Percentiles rank a stretch among this genome's conserved stretches.
Evolutionary conservation across 37 sponge, comb jelly and placozoan species (phyloP).

Genomic region (Beroe forskalii): DNA sequence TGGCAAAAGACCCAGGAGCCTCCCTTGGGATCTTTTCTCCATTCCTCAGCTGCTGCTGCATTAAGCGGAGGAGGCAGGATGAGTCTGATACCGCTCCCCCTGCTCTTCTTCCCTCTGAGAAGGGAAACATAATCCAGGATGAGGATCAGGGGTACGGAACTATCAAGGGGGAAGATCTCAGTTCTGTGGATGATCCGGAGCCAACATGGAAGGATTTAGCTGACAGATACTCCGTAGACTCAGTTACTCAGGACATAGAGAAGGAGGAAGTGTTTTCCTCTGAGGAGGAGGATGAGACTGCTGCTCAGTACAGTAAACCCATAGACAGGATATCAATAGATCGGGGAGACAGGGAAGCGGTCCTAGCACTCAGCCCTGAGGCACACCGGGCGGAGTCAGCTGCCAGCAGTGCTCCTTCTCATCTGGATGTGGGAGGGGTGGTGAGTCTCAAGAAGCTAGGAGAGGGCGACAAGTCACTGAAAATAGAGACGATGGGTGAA

Average conservation of each 20-base stretch:
- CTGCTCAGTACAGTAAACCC: background rate
- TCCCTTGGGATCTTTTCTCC: background rate
- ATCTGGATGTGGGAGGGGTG: background rate
- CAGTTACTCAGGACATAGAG: too few species aligned
- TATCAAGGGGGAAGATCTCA: background rate
- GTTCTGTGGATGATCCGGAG: too few species aligned
- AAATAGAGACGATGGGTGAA: too few species aligned
- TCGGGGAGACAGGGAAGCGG: too few species aligned
- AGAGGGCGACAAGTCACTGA: too few species aligned
- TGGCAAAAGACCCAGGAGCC: conserved; percentile 8
- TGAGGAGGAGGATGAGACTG: conserved; percentile 11
- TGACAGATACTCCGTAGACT: too few species aligned
- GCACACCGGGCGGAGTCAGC: too few species aligned
- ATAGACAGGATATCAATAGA: background rate
- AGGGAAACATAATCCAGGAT: background rate
- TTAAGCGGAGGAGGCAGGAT: background rate
- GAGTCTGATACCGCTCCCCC: background rate
- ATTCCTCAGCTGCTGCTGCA: background rate
- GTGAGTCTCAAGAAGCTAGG: background rate
- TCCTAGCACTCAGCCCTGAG: too few species aligned
- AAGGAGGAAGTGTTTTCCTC: background rate
- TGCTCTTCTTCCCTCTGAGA: background rate
- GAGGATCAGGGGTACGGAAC: background rate
- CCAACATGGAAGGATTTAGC: too few species aligned
- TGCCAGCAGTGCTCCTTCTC: background rate